phyloP scores from a whole-genome alignment of 2,113 vertebrate species.

The Paracanthobrama guichenoti region DNA sequence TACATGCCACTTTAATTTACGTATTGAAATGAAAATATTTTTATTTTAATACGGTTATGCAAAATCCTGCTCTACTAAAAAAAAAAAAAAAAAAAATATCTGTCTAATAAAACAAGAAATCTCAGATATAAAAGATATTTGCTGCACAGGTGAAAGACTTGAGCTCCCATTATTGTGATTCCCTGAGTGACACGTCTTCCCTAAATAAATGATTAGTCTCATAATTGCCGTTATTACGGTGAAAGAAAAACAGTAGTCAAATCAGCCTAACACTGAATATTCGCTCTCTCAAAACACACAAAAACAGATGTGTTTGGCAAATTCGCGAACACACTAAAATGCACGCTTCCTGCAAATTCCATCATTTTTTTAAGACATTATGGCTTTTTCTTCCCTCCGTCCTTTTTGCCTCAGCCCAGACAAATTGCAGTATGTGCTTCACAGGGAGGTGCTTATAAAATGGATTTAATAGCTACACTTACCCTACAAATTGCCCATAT shows the following conservation, averaged over 20 bases:
- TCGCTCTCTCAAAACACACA: constrained; percentile 38
- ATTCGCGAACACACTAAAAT: constrained; percentile 27
- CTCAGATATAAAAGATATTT: not conserved
- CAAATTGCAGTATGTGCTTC: constrained; percentile 57
- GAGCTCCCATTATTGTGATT: constrained; percentile 18
- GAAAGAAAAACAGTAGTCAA: constrained; percentile 48
- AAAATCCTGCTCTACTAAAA: not conserved
- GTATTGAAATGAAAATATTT: not conserved
- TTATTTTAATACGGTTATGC: not conserved
- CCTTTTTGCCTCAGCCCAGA: constrained; percentile 39
- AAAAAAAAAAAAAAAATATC: not conserved
- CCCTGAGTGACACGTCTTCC: constrained; percentile 23
- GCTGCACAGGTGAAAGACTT: not conserved
- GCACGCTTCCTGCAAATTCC: constrained; percentile 51
- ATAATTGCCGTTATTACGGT: constrained; percentile 50
- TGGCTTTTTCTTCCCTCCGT: constrained; percentile 41
- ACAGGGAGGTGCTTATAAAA: constrained; percentile 65
- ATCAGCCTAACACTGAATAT: constrained; percentile 35
- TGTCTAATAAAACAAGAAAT: constrained; percentile 9
- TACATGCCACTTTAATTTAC: not conserved
- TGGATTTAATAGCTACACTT: constrained; percentile 71
- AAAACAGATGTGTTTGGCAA: constrained; percentile 41
- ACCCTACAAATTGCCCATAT: constrained; percentile 69
- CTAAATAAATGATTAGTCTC: constrained; percentile 57
- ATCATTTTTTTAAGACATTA: constrained; percentile 57